Base-by-base conservation (phyloP, 2,888 invertebrate genomes). In the Anagyrus pseudococci region DNA sequence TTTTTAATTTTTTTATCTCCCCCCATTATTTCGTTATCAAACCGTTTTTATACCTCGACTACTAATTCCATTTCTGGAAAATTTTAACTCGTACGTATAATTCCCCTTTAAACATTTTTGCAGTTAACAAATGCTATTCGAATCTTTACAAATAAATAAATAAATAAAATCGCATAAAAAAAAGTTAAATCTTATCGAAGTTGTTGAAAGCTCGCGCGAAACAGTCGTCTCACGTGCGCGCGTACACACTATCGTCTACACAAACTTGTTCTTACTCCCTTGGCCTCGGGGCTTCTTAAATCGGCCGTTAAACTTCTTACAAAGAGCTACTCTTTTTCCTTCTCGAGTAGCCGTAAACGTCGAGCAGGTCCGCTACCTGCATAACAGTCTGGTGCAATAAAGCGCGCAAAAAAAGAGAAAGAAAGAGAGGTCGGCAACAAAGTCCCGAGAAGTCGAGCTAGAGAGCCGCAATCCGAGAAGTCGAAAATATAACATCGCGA, bases 401-500 rank as follows among this genome's bases (percentile, higher is more conserved):
- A 68, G n/a, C n/a, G n/a, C n/a, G n/a, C n/a, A n/a, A n/a, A n/a
- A n/a, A n/a, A n/a, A n/a, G n/a, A n/a, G n/a, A n/a, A n/a, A n/a
- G n/a, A n/a, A n/a, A n/a, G n/a, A n/a, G n/a, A n/a, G n/a, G n/a
- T n/a, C n/a, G n/a, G n/a, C n/a, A n/a, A n/a, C n/a, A n/a, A n/a
- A n/a, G n/a, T n/a, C n/a, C n/a, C n/a, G n/a, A n/a, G n/a, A n/a
- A n/a, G n/a, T n/a, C n/a, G n/a, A n/a, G n/a, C n/a, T n/a, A n/a
- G n/a, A n/a, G n/a, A n/a, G n/a, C n/a, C n/a, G n/a, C n/a, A n/a
- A n/a, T n/a, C n/a, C n/a, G n/a, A n/a, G n/a, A n/a, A n/a, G n/a
- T n/a, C 4, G 40, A 52, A 64, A 64, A 60, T 70, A 72, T 73
- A 77, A 77, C 76, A 78, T 76, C 73, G 73, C 71, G 71, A 74